Base-by-base conservation (phyloP, 2,888 invertebrate species). In the Archips xylosteana region DNA sequence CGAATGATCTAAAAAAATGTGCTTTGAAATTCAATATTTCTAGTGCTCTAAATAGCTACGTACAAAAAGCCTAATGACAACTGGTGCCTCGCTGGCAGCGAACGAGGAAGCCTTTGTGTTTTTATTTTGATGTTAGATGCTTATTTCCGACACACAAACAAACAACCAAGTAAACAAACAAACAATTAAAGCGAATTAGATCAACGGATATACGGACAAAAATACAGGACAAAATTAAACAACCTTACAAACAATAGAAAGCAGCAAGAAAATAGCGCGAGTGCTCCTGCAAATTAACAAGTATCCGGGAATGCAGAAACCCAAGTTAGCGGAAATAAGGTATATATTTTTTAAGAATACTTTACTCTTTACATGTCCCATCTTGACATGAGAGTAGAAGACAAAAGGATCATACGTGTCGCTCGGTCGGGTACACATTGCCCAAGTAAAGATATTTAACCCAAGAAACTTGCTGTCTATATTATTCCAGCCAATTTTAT, bases 391-490 rank as follows among this genome's bases (percentile, higher is more conserved):
- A 32, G 57, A 57, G 32, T 10, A 32, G 12, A 32, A 57, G 12
- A 57, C 57, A 61, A 39, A 36, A 61, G 39, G 36, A n/a, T 61
- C 61, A 39, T n/a, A 2, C 39, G 39, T 61, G 61, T 61, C 32
- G 15, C n/a, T 39, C 2, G 57, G 5, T 39, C 9, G 57, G 12
- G 36, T 61, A 61, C n/a, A 61, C 23, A 54, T 54, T 54, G n/a
- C n/a, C 61, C 39, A n/a, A 61, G 61, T 61, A 39, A 32, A 57
- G 57, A 12, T n/a, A 57, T 57, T 57, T 57, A 57, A 57, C 57
- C 57, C 57, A 2, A 57, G 6, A 32, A 32, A 57, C 23, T 32
- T 57, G 32, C 32, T 57, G 23, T 57, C 57, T 57, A 57, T 10
- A 12, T 57, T 57, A 57, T 32, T 23, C 32, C 32, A 32, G 9